Percentiles rank a stretch among this genome's conserved stretches.
Evolutionary conservation across 1,140 invertebrate species (phyloP).

Genomic region (Anastrepha obliqua): DNA sequence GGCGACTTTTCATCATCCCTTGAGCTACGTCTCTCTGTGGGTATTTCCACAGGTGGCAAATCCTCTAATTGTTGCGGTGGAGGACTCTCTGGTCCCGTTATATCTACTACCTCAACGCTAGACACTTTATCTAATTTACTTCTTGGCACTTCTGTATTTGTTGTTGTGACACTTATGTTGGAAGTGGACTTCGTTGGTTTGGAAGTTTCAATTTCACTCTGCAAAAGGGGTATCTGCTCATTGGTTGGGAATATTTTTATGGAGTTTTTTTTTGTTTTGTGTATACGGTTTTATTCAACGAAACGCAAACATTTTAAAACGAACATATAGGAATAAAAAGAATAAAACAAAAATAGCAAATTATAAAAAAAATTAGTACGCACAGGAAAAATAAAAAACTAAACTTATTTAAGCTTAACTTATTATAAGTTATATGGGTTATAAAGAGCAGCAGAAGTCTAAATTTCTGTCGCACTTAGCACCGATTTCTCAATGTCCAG

Average conservation of each 20-base stretch:
- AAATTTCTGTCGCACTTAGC: too few relatives aligned
- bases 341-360: slow-evolving; percentile 6
- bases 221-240: slow-evolving; percentile 54
- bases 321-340: not conserved
- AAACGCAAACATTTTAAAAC: slow-evolving; percentile 24
- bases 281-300: not conserved
- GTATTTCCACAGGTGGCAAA: slow-evolving; percentile 54
- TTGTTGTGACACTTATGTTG: slow-evolving; percentile 27
- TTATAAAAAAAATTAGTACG: not conserved
- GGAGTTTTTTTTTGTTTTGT: not conserved
- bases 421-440: not conserved
- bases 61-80: slow-evolving; percentile 47
- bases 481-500: too few relatives aligned
- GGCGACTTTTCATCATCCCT: not conserved
- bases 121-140: slow-evolving; percentile 18
- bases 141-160: slow-evolving; percentile 18
- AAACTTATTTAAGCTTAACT: not conserved
- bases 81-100: slow-evolving; percentile 57
- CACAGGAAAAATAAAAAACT: not conserved
- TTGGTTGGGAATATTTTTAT: not conserved
- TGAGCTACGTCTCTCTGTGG: slow-evolving; percentile 55
- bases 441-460: too few relatives aligned
- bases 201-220: slow-evolving; percentile 51
- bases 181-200: slow-evolving; percentile 40
- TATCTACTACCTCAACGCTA: slow-evolving; percentile 52